These are phyloP conservation scores for Uria aalge DNA, from an alignment of 2,113 vertebrate genomes.

Conservation along the genomic window DNA sequence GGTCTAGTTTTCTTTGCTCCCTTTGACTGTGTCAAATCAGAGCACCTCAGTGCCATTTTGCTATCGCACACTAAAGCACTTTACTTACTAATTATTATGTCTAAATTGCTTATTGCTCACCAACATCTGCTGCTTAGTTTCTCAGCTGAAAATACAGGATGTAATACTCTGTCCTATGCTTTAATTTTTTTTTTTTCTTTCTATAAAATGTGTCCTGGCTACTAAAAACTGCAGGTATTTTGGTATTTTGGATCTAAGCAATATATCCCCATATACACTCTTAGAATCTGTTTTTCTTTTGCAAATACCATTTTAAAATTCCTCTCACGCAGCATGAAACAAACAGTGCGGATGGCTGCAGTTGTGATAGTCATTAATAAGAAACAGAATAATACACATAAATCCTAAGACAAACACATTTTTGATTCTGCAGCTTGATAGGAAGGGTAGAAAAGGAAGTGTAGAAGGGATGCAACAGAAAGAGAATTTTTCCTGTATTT, in stretches of 20 bases:
- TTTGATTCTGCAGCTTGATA: background rate
- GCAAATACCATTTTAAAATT: background rate
- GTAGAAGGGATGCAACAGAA: background rate
- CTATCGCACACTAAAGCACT: background rate
- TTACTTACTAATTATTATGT: background rate
- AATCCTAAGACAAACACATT: background rate
- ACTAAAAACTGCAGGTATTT: background rate
- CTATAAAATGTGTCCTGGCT: background rate
- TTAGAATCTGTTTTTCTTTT: background rate
- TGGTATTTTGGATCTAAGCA: background rate
- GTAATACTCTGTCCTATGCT: background rate
- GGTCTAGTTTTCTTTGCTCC: background rate
- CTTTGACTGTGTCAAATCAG: background rate
- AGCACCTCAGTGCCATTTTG: background rate
- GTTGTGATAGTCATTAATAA: background rate
- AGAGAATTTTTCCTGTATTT: background rate
- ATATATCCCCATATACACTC: fast-evolving
- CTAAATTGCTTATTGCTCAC: background rate
- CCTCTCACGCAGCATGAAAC: fast-evolving
- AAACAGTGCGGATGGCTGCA: background rate
- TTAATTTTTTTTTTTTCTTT: background rate
- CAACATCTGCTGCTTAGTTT: background rate
- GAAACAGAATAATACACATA: background rate
- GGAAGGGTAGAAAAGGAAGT: background rate
- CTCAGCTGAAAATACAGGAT: background rate